Evolutionary conservation across 1,140 invertebrate species (phyloP).

Genomic region (Calosoma granatense): DNA sequence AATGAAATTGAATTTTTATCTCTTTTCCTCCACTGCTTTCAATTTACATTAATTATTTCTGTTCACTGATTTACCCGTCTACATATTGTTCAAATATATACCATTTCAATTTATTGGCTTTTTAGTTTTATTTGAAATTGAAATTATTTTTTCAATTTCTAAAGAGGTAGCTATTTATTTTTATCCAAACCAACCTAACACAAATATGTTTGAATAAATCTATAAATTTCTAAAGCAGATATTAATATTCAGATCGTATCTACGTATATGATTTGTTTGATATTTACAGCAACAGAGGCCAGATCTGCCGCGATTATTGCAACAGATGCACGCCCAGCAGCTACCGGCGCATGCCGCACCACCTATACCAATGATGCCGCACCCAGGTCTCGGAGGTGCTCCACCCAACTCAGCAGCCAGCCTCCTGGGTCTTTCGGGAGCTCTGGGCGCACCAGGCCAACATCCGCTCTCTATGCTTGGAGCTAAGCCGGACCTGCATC

Average conservation of each 20-base stretch:
- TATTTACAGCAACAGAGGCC: conserved; percentile 67
- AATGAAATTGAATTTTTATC: background rate
- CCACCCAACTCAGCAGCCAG: conserved; percentile 44
- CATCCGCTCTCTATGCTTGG: conserved; percentile 59
- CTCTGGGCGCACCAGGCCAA: conserved; percentile 45
- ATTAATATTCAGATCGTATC: too few relatives aligned
- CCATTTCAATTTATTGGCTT: too few relatives aligned
- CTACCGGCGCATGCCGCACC: conserved; percentile 65
- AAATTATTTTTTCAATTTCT: too few relatives aligned
- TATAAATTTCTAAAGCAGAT: too few relatives aligned
- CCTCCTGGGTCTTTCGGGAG: conserved; percentile 42
- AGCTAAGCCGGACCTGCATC: conserved; percentile 61
- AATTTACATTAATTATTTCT: background rate
- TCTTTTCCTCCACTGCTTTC: background rate
- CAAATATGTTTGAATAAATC: too few relatives aligned
- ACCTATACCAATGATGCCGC: conserved; percentile 60
- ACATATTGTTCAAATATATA: background rate
- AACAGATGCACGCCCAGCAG: conserved; percentile 88
- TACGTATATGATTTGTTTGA: too few relatives aligned
- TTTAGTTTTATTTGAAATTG: too few relatives aligned
- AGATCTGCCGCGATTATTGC: conserved; percentile 62
- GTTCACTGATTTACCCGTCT: background rate
- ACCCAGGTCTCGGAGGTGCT: conserved; percentile 57
- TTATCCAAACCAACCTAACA: too few relatives aligned
- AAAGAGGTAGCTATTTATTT: too few relatives aligned